phyloP scores from a whole-genome alignment of 2,888 invertebrate genomes.

The Erannis defoliaria region DNA sequence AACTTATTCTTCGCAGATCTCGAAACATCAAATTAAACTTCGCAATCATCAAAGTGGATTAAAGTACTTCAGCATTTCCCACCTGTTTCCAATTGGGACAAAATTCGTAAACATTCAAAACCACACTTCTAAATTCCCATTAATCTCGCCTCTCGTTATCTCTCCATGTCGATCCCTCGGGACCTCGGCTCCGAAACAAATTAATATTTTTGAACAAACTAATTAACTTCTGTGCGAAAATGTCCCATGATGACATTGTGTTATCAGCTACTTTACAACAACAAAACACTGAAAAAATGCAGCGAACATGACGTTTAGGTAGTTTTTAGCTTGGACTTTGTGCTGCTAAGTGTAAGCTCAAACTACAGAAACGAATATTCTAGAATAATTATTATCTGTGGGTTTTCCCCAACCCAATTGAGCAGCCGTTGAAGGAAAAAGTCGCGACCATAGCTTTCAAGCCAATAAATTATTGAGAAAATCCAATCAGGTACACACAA shows the following conservation, averaged over 20 bases:
- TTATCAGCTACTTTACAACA: not conserved
- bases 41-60: slow-evolving; percentile 6
- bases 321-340: no score
- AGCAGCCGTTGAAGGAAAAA: no score
- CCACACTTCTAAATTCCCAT: slow-evolving; percentile 23
- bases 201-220: slow-evolving; percentile 41
- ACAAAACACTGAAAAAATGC: no score
- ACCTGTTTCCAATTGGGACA: slow-evolving; percentile 22
- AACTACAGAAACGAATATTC: no score
- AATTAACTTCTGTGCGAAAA: slow-evolving; percentile 36
- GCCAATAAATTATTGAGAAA: no score
- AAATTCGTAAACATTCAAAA: slow-evolving; percentile 12
- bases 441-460: no score
- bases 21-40: slow-evolving; percentile 8
- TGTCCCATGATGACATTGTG: not conserved
- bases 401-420: no score
- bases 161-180: slow-evolving; percentile 29
- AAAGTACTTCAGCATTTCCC: slow-evolving; percentile 5
- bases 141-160: slow-evolving; percentile 27
- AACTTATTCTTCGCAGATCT: not conserved
- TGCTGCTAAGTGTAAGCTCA: no score
- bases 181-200: slow-evolving; percentile 31
- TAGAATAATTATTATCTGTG: no score
- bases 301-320: no score
- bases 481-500: no score